Evolutionary conservation across 2,888 invertebrate genomes (phyloP).

Genomic region (Panzeria rudis): DNA sequence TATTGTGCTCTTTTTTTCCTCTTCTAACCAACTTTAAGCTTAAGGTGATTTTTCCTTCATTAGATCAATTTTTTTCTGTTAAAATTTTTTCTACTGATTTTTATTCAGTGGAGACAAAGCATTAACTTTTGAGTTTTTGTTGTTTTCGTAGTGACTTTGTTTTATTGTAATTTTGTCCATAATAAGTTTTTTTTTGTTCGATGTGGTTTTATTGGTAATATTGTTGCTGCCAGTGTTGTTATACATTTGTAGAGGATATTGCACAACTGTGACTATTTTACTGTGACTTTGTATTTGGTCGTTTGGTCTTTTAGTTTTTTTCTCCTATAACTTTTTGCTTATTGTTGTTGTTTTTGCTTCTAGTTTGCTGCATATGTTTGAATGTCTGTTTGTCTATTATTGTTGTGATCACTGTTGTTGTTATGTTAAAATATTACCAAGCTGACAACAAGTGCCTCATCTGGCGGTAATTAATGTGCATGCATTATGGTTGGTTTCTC

Average conservation of each 20-base stretch:
- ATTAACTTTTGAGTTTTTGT: conserved; percentile 7
- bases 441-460: conserved; percentile 71
- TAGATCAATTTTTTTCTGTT: conserved; percentile 51
- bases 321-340: conserved; percentile 33
- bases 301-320: conserved; percentile 66
- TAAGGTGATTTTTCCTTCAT: conserved; percentile 69
- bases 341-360: conserved; percentile 13
- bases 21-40: conserved; percentile 22
- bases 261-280: conserved; percentile 72
- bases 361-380: conserved; percentile 10
- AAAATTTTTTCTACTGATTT: not conserved
- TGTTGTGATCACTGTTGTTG: conserved; percentile 34
- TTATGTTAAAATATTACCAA: conserved; percentile 64
- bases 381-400: not conserved
- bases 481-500: conserved; percentile 62
- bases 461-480: conserved; percentile 72
- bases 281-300: conserved; percentile 68
- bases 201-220: conserved; percentile 12
- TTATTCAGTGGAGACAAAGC: conserved; percentile 28
- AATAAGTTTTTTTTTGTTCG: conserved; percentile 41
- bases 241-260: conserved; percentile 71
- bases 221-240: conserved; percentile 55
- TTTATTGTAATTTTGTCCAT: conserved; percentile 51
- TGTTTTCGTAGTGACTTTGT: conserved; percentile 53
- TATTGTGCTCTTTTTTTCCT: conserved; percentile 23